Base-by-base conservation (phyloP, 2,797 vertebrate genomes). In the Salarias fasciatus region DNA sequence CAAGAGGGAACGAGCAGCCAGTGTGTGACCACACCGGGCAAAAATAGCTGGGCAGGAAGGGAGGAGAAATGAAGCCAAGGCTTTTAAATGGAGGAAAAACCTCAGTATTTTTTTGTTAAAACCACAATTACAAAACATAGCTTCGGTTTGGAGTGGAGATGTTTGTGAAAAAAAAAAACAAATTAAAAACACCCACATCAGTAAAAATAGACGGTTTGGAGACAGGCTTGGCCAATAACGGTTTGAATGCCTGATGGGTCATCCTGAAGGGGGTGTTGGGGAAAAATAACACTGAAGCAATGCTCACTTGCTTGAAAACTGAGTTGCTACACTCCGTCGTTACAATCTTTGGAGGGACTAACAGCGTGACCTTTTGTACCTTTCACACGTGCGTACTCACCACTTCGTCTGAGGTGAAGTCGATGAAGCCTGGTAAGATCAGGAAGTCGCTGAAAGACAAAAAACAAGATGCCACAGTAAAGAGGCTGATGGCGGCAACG, bases 361-460 rank as follows among this genome's bases (percentile, higher is more conserved):
- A 35, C 11, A 15, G 11, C 44, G 4, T 2, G 24, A 3, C 44
- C 14, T 53, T 55, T 18, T 11, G 41, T n/a, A 6, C 18, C 29
- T 7, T 15, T 0, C 3, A 43, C 46, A 4, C 1, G 0, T 1
- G 4, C 3, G 11, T 53, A 94, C 96, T 95, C 83, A 98, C 96
- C 95, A 98, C 96, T 90, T 98, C 96, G 8, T 97, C 96, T 0
- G 96, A 96, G 50, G 94, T 94, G 69, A 98, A 98, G 91, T 98
- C 96, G 36, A 98, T 97, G 88, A 97, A 98, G 76, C 96, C 96
- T 0, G 96, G 96, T n/a, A 97, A 91, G 75, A 98, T 97, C 90
- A 98, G 91, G 89, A 98, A 97, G 82, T 98, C 95, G 70, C 96
- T 98, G 91, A 5, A 88, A 91, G 80, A 88, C 58, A 92, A 41